Percentiles rank a stretch among this genome's conserved stretches.
These are phyloP conservation scores for Odontamblyopus lacepedii DNA, from an alignment of 2,797 vertebrate genomes.

Conservation along the genomic window DNA sequence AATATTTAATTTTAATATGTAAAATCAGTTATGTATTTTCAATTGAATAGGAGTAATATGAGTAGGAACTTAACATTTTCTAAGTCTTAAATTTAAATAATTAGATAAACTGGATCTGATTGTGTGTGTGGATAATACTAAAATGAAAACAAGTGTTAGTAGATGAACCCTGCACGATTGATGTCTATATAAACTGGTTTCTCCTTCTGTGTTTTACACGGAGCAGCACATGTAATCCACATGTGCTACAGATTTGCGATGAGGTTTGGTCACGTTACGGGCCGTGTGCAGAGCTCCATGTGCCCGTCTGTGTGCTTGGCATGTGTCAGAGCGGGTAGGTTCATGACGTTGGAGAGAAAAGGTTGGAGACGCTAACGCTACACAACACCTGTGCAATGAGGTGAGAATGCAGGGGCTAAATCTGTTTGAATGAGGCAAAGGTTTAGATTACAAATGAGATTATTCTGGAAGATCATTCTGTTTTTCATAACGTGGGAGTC, in stretches of 20 bases:
- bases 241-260: not conserved
- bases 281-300: slow-evolving; percentile 13
- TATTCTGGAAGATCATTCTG: not conserved
- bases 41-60: too few relatives aligned
- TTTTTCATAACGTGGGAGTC: too few relatives aligned
- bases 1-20: too few relatives aligned
- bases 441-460: not conserved
- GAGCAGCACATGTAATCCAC: slow-evolving; percentile 22
- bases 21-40: too few relatives aligned
- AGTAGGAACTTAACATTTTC: too few relatives aligned
- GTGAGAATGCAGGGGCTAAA: not conserved
- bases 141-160: not conserved
- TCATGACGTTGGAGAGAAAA: not conserved
- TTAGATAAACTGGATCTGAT: too few relatives aligned
- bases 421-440: not conserved
- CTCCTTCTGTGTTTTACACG: slow-evolving; percentile 18
- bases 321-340: not conserved
- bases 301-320: slow-evolving; percentile 16
- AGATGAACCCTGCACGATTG: not conserved
- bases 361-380: not conserved
- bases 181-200: slow-evolving; percentile 14
- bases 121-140: too few relatives aligned
- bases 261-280: slow-evolving; percentile 16
- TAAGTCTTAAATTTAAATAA: too few relatives aligned
- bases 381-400: slow-evolving; percentile 6